Conservation (phyloP, 2,888 invertebrate genomes). For the Mylabris sibirica region DNA sequence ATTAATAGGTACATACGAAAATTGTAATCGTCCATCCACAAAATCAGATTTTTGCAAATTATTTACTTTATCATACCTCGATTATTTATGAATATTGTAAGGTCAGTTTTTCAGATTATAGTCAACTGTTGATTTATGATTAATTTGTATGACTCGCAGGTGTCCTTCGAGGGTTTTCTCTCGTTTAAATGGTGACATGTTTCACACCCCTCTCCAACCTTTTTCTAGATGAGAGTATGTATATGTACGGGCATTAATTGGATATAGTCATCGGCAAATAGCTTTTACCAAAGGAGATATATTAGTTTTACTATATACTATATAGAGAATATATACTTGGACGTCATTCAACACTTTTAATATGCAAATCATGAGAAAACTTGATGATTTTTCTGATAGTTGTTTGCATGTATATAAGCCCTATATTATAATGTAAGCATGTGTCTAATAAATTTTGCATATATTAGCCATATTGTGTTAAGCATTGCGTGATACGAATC, state of each 20-base stretch:
- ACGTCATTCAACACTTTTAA: slow-evolving; percentile 36
- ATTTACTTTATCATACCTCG: too few species aligned
- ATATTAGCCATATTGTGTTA: slow-evolving; percentile 35
- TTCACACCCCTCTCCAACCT: slow-evolving; percentile 16
- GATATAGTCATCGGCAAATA: slow-evolving; percentile 25
- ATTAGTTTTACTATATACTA: slow-evolving; percentile 37
- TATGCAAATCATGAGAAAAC: slow-evolving; percentile 36
- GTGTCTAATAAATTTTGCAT: slow-evolving; percentile 36
- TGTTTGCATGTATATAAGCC: slow-evolving; percentile 34
- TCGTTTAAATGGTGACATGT: slow-evolving; percentile 18
- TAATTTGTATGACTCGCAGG: slow-evolving; percentile 56
- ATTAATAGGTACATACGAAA: slow-evolving; percentile 22
- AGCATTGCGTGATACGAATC: slow-evolving; percentile 33
- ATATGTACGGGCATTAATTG: slow-evolving; percentile 1
- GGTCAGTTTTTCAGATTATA: slow-evolving; percentile 60
- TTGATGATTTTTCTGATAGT: slow-evolving; percentile 34
- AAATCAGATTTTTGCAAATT: too few species aligned
- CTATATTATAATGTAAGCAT: slow-evolving; percentile 32
- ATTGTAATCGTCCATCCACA: slow-evolving; percentile 26
- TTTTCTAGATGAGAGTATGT: slow-evolving; percentile 18
- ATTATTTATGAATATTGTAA: too few species aligned
- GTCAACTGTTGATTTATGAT: slow-evolving; percentile 57
- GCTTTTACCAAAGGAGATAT: slow-evolving; percentile 34
- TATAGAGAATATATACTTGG: slow-evolving; percentile 27
- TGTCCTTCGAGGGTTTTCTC: slow-evolving; percentile 24